Conservation (phyloP, 1,140 invertebrate genomes). For the Heliothis subflexa region DNA sequence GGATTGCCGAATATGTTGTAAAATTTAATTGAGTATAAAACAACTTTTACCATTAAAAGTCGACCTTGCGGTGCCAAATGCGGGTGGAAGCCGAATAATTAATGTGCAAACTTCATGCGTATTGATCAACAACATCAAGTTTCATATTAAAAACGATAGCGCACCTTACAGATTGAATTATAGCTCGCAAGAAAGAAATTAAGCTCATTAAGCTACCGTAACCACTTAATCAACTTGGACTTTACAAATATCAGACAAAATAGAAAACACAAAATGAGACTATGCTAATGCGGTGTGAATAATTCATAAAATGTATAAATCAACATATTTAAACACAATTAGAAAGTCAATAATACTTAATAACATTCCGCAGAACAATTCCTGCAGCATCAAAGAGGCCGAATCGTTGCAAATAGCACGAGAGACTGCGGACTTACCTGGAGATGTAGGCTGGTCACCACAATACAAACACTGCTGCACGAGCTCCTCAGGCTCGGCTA, state of each 20-base stretch:
- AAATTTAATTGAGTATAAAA: constrained; percentile 31
- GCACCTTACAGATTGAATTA: not conserved
- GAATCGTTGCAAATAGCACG: constrained; percentile 37
- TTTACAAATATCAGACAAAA: constrained; percentile 9
- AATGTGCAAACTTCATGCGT: constrained; percentile 26
- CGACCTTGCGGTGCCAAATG: constrained; percentile 32
- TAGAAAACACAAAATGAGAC: constrained; percentile 39
- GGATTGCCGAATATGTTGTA: constrained; percentile 30
- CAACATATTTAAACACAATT: constrained; percentile 49
- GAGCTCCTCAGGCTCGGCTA: constrained; percentile 2
- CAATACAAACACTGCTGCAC: not conserved
- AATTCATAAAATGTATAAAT: constrained; percentile 48
- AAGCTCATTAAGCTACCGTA: not conserved
- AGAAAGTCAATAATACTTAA: constrained; percentile 50
- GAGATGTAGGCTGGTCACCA: not conserved
- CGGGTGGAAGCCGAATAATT: constrained; percentile 23
- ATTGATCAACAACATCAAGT: constrained; percentile 4
- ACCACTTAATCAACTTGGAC: not conserved
- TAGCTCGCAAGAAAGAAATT: not conserved
- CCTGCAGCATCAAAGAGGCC: constrained; percentile 46
- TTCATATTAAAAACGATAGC: not conserved
- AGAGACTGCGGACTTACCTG: constrained; percentile 39
- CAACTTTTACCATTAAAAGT: constrained; percentile 36
- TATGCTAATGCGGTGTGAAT: constrained; percentile 32
- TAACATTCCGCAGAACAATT: constrained; percentile 48